Evolutionary conservation across 2,113 vertebrate species (phyloP).

Genomic region (Neotoma lepida): DNA sequence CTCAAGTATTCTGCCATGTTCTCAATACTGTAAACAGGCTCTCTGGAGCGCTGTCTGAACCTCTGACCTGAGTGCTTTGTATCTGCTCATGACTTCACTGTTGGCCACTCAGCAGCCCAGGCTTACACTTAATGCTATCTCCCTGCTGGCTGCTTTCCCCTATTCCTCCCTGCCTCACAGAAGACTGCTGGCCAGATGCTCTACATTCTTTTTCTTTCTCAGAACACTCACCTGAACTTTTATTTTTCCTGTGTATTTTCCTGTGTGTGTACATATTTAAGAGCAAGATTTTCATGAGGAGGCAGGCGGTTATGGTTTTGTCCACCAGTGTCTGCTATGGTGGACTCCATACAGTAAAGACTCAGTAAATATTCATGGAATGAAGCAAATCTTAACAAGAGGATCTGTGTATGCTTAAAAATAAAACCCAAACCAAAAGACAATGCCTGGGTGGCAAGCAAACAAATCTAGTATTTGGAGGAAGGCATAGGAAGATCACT

Average conservation of each 20-base stretch:
- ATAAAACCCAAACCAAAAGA: not conserved
- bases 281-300: not conserved
- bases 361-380: not conserved
- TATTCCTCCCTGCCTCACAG: not conserved
- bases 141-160: not conserved
- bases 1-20: not conserved
- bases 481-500: not conserved
- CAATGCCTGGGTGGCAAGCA: not conserved
- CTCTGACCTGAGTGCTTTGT: fast-evolving
- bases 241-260: not conserved
- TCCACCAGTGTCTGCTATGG: not conserved
- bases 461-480: not conserved
- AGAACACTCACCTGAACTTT: not conserved
- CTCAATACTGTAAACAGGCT: not conserved
- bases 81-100: not conserved
- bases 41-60: too few species aligned
- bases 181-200: not conserved
- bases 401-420: not conserved
- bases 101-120: fast-evolving
- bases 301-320: not conserved
- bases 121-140: fast-evolving
- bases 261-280: not conserved
- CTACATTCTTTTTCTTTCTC: not conserved
- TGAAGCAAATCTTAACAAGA: not conserved
- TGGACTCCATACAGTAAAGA: not conserved